Base-by-base conservation (phyloP, 2,797 vertebrate genomes). In the Liasis olivaceus region DNA sequence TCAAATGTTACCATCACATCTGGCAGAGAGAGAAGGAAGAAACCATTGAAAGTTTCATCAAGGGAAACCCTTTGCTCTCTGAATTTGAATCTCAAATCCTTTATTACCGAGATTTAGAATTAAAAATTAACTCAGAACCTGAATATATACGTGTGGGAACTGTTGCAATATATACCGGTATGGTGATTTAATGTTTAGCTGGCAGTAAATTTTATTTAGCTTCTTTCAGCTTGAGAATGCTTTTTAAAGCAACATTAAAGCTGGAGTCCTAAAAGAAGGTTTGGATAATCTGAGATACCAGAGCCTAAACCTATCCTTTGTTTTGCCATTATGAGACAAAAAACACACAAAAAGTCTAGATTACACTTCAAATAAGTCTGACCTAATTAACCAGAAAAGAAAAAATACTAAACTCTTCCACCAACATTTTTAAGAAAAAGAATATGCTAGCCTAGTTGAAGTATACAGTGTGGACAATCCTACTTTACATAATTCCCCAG, bases 81-180 rank as follows among this genome's bases (percentile, higher is more conserved):
- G 99, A 99, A 95, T 99, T 99, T 97, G 99, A 99, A 96, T 98
- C 98, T 54, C 98, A 98, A 97, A 99, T 99, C 94, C 96, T 99
- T 88, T 98, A 98, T 97, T 99, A 99, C 96, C 98, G 96, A 97
- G 98, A 98, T 91, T 96, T 99, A 94, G 98, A 99, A 88, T 89
- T 98, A 88, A 97, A 99, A 96, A 99, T 99, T 93, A 98, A 96
- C 93, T 97, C 98, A n/a, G 98, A 99, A 92, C 98, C 98, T n/a
- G 98, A 99, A 94, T 98, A 97, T 93, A 97, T 99, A 95, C 98
- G 97, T 7, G 98, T 99, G 5, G 99, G 99, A 94, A 97, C 98
- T 85, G 93, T 99, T 95, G 98, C 99, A 56, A 92, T 99, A 2
- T 99, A 97, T 92, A 99, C 98, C 97, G 98, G 99, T 99, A 95